Base-by-base conservation (phyloP, 1,140 invertebrate genomes). In the Cotesia chilonis region DNA sequence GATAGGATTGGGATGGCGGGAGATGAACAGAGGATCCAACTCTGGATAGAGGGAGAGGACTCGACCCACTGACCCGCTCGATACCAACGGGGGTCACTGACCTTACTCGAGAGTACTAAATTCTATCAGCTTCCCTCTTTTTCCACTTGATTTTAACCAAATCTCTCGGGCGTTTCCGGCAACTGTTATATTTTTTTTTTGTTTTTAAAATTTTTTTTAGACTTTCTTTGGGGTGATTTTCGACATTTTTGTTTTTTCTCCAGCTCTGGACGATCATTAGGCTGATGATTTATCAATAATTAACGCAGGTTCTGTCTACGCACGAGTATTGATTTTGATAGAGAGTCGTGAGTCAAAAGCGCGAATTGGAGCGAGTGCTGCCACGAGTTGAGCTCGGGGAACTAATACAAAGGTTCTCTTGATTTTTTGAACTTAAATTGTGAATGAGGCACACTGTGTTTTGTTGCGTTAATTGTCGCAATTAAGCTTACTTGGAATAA, bases 31-130 rank as follows among this genome's bases (percentile, higher is more conserved):
- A 68, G 57, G n/a, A 55, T 7, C 47, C 3, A 51, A 37, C 2
- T 51, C 20, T 36, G 41, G 60, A 41, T 65, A 72, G 61, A 71
- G 67, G 14, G 72, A 76, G 76, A 76, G 77, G 82, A 80, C 80
- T 80, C 85, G 85, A 87, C 85, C 85, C 84, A 86, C 85, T 87
- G 85, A 87, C 85, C 85, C 85, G 85, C 84, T 87, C 85, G 85
- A 86, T 86, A 87, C 85, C 83, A 81, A 36, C 64, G 37, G 61
- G 78, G 85, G 81, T 87, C 81, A 84, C 79, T 85, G 82, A 86
- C 84, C 84, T 84, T 82, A 78, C 81, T 73, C 79, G 76, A 68
- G 76, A 47, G 41, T 75, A 80, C 78, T 75, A 81, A 83, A 83
- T 84, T 81, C 77, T 59, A 59, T 65, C 63, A 60, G 66, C 68